Evolutionary conservation across 2,888 invertebrate species (phyloP).

Genomic region (Limulus polyphemus): DNA sequence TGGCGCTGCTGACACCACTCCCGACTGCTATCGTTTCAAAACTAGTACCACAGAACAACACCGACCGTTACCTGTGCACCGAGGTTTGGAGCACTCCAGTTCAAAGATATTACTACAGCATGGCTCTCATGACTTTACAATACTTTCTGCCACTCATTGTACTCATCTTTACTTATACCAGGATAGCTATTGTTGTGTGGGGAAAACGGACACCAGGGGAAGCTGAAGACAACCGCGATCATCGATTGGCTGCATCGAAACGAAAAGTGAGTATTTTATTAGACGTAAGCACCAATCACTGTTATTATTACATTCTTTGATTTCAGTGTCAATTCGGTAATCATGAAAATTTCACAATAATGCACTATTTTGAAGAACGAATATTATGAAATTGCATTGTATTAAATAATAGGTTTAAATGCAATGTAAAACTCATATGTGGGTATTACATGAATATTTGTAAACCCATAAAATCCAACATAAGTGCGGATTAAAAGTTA

Average conservation of each 20-base stretch:
- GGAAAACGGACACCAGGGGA: slow-evolving; percentile 75
- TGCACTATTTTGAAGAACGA: no score
- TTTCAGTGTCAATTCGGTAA: no score
- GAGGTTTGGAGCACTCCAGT: slow-evolving; percentile 44
- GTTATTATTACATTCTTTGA: no score
- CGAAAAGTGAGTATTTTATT: slow-evolving; percentile 53
- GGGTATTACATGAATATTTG: no score
- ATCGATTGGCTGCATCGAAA: slow-evolving; percentile 69
- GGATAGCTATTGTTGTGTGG: slow-evolving; percentile 77
- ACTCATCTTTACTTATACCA: slow-evolving; percentile 68
- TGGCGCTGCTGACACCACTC: slow-evolving; percentile 62
- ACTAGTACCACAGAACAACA: slow-evolving; percentile 26
- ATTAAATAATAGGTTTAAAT: no score
- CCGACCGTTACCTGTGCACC: slow-evolving; percentile 43
- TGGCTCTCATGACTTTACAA: slow-evolving; percentile 64
- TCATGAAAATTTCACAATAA: no score
- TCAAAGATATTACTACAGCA: slow-evolving; percentile 49
- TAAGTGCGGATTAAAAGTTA: no score
- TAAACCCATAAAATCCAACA: no score
- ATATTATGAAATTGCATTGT: no score
- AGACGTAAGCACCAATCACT: no score
- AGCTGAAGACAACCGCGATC: slow-evolving; percentile 67
- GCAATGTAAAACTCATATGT: no score
- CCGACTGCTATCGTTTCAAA: slow-evolving; percentile 63
- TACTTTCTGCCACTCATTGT: slow-evolving; percentile 69